Evolutionary conservation across 2,797 vertebrate genomes (phyloP).

Genomic region (Semotilus atromaculatus): DNA sequence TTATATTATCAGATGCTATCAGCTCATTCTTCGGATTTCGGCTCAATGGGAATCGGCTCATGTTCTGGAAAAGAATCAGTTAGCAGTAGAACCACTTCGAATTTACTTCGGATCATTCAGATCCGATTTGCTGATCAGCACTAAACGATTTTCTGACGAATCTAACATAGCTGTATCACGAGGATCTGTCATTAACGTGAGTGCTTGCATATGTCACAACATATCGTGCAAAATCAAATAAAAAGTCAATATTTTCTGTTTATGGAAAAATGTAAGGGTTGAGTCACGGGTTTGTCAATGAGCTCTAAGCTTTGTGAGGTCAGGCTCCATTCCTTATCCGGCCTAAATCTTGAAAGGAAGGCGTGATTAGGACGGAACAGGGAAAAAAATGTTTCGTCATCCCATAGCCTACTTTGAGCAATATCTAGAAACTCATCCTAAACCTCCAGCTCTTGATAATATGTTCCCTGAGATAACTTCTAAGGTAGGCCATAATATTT

Average conservation of each 20-base stretch:
- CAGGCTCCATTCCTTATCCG: conserved; percentile 70
- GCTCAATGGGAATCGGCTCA: not conserved
- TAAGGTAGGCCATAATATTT: not conserved
- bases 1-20: not conserved
- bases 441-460: not conserved
- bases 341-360: conserved; percentile 69
- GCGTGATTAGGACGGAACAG: conserved; percentile 57
- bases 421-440: not conserved
- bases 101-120: no score
- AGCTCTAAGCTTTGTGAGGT: conserved; percentile 67
- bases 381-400: conserved; percentile 35
- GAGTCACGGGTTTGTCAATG: conserved; percentile 72
- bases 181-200: not conserved
- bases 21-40: not conserved
- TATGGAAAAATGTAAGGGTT: conserved; percentile 62
- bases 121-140: no score
- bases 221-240: not conserved
- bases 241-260: conserved; percentile 9
- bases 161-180: not conserved
- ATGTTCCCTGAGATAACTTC: not conserved
- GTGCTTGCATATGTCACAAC: not conserved
- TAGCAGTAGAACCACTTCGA: no score
- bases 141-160: not conserved
- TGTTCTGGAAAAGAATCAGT: not conserved
- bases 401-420: not conserved